Evolutionary conservation across 2,888 invertebrate genomes (phyloP).

Genomic region (Plebejus melissa): DNA sequence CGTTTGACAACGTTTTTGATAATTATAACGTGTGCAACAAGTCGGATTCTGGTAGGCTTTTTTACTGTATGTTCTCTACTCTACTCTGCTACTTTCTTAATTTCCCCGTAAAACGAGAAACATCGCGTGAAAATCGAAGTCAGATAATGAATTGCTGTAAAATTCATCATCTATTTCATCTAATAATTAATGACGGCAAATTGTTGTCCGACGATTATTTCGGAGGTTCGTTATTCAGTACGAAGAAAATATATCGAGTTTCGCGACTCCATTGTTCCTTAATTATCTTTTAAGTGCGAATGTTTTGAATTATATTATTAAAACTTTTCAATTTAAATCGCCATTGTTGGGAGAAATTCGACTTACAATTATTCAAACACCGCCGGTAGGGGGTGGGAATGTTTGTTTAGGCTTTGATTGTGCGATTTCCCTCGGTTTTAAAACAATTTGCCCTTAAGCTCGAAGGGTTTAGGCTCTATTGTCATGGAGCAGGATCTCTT

Average conservation of each 20-base stretch:
- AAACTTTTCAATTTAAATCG: slow-evolving; percentile 48
- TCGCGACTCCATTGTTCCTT: background rate
- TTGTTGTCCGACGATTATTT: background rate
- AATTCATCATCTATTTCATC: background rate
- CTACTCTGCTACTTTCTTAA: no score
- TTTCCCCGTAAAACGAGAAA: background rate
- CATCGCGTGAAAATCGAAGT: background rate
- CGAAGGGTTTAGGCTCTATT: background rate
- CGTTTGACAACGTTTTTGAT: no score
- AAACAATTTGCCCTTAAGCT: slow-evolving; percentile 7
- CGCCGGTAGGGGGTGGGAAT: slow-evolving; percentile 38
- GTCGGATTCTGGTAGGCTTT: no score
- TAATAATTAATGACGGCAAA: background rate
- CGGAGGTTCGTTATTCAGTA: background rate
- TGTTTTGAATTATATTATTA: slow-evolving; percentile 38
- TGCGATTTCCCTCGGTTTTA: slow-evolving; percentile 42
- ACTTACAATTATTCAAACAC: slow-evolving; percentile 63
- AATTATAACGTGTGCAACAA: no score
- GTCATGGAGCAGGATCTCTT: background rate
- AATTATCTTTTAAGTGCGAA: slow-evolving; percentile 21
- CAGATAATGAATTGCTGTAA: background rate
- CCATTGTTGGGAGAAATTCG: slow-evolving; percentile 55
- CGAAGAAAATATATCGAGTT: slow-evolving; percentile 19
- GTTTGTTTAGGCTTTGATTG: slow-evolving; percentile 65
- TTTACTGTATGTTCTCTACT: no score